phyloP scores from a whole-genome alignment of 1,140 invertebrate species.

The Eufriesea mexicana region DNA sequence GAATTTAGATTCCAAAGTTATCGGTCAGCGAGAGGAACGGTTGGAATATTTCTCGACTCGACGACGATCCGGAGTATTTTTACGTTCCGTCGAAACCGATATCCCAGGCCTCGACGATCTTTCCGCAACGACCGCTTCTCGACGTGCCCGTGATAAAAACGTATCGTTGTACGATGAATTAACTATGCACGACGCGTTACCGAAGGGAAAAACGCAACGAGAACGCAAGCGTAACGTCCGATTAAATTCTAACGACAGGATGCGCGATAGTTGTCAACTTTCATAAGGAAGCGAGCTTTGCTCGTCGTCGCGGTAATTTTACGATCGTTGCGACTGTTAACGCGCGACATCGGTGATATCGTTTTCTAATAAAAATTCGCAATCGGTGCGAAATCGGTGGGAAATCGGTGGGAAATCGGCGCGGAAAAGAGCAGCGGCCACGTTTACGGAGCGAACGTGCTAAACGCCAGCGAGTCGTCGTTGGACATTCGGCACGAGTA shows the following conservation, averaged over 20 bases:
- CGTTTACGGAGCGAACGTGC: no score
- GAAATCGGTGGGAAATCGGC: no score
- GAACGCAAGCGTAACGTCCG: background rate
- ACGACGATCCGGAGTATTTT: conserved; percentile 5
- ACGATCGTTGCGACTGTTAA: background rate
- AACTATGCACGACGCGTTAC: background rate
- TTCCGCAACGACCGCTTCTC: no score
- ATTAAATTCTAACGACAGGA: conserved; percentile 28
- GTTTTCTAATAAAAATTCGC: no score
- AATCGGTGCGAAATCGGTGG: no score
- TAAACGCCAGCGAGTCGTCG: conserved; percentile 23
- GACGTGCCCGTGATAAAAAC: background rate
- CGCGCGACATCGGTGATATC: background rate
- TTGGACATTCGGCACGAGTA: conserved; percentile 35
- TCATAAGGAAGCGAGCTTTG: conserved; percentile 25
- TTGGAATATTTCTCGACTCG: background rate
- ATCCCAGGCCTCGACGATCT: background rate
- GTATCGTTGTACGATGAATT: background rate
- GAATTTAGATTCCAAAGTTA: conserved; percentile 39
- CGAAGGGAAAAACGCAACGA: background rate
- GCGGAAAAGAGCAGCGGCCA: no score
- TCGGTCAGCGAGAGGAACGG: conserved; percentile 15
- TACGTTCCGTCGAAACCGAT: conserved; percentile 8
- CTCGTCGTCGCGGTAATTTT: conserved; percentile 6
- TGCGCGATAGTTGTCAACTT: conserved; percentile 18